phyloP scores from a whole-genome alignment of 2,113 vertebrate genomes.

The Centrocercus urophasianus region DNA sequence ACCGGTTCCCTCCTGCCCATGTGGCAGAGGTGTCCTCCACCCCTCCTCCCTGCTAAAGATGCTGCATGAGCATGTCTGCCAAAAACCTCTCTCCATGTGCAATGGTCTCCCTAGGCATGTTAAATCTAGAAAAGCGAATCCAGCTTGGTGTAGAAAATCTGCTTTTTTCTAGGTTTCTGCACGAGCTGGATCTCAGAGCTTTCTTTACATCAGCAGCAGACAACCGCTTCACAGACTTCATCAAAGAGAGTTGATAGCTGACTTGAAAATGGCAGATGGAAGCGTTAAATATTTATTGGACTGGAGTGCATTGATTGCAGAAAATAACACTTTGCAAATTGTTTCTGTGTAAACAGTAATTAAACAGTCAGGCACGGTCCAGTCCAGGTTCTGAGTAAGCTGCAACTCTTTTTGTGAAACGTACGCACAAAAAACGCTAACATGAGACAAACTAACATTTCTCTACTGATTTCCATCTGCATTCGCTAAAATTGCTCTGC shows the following conservation, averaged over 20 bases:
- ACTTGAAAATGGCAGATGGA: conserved; percentile 59
- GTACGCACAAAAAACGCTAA: conserved; percentile 32
- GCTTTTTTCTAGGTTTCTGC: background rate
- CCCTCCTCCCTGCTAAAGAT: background rate
- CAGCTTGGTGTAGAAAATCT: background rate
- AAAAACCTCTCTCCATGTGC: background rate
- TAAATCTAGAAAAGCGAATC: background rate
- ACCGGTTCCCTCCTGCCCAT: rapidly evolving
- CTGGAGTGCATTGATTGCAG: conserved; percentile 31
- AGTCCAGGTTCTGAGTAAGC: conserved; percentile 55
- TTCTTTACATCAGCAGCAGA: conserved; percentile 41
- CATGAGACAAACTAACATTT: background rate
- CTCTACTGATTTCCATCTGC: conserved; percentile 42
- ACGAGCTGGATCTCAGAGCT: conserved; percentile 31
- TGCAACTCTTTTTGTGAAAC: conserved; percentile 39
- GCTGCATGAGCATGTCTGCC: background rate
- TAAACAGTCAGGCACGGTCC: conserved; percentile 49
- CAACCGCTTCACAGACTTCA: conserved; percentile 31
- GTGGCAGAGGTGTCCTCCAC: background rate
- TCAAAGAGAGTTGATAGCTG: conserved; percentile 26
- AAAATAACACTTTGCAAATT: conserved; percentile 66
- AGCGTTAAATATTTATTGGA: conserved; percentile 73
- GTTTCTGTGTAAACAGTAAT: conserved; percentile 52
- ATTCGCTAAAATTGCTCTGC: background rate
- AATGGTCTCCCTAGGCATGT: background rate